Evolutionary conservation across 2,113 vertebrate species (phyloP).

Genomic region (Odobenus rosmarus): DNA sequence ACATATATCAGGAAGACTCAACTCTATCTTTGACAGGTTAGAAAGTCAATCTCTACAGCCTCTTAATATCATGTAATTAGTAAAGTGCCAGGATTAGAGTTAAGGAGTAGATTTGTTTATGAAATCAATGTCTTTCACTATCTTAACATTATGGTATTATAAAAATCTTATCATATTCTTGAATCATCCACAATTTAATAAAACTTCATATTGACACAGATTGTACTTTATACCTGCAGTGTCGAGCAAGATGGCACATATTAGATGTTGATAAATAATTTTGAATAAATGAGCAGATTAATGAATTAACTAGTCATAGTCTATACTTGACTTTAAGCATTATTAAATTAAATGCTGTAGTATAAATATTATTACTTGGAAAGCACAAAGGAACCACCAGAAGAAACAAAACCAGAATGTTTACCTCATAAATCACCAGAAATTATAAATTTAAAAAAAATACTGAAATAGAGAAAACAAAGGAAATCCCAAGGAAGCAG

Average conservation of each 20-base stretch:
- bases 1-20: neutral
- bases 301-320: neutral
- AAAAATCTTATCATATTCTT: neutral
- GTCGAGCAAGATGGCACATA: neutral
- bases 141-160: neutral
- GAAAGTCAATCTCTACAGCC: neutral
- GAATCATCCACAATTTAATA: neutral
- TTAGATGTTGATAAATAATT: neutral
- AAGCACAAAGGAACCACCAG: neutral
- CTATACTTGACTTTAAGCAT: neutral
- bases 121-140: neutral
- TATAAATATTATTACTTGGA: neutral
- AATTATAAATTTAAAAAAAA: neutral
- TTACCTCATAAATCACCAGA: neutral
- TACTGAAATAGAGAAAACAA: neutral
- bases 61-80: neutral
- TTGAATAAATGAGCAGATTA: neutral
- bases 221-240: neutral
- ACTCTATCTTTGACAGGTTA: neutral
- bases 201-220: neutral
- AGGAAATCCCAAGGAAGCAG: neutral
- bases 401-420: neutral
- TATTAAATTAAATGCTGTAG: neutral
- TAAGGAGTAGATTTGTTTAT: neutral
- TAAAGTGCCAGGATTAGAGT: neutral